Evolutionary conservation across 2,888 invertebrate species (phyloP).

Genomic region (Rhopalosiphum nymphaeae): DNA sequence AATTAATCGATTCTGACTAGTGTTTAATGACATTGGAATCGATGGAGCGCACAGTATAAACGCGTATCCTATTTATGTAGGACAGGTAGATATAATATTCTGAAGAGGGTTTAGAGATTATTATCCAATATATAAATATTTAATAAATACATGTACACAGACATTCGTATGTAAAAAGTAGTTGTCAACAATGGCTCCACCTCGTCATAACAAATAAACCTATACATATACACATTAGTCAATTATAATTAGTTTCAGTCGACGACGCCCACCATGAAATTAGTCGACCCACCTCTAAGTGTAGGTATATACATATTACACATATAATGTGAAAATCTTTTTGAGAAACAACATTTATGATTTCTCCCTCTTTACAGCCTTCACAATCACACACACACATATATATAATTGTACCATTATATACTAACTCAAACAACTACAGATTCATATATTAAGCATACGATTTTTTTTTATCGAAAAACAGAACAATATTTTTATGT

Average conservation of each 20-base stretch:
- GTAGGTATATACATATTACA: background rate
- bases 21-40: conserved; percentile 46
- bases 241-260: conserved; percentile 55
- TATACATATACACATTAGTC: conserved; percentile 48
- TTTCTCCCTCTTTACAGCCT: background rate
- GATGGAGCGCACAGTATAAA: conserved; percentile 27
- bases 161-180: conserved; percentile 33
- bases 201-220: conserved; percentile 49
- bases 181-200: conserved; percentile 58
- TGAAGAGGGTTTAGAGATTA: conserved; percentile 53
- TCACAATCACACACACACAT: background rate
- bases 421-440: background rate
- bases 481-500: conserved; percentile 1
- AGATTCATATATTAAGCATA: background rate
- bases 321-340: conserved; percentile 16
- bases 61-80: background rate
- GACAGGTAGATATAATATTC: conserved; percentile 36
- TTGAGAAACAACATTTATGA: background rate
- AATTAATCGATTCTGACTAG: conserved; percentile 55
- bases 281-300: conserved; percentile 34
- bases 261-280: conserved; percentile 53
- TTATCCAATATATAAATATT: conserved; percentile 43
- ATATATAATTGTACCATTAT: background rate
- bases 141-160: background rate
- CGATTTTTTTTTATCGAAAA: background rate